Conservation (phyloP, 2,797 vertebrate species). For the Poecilia gillii region DNA sequence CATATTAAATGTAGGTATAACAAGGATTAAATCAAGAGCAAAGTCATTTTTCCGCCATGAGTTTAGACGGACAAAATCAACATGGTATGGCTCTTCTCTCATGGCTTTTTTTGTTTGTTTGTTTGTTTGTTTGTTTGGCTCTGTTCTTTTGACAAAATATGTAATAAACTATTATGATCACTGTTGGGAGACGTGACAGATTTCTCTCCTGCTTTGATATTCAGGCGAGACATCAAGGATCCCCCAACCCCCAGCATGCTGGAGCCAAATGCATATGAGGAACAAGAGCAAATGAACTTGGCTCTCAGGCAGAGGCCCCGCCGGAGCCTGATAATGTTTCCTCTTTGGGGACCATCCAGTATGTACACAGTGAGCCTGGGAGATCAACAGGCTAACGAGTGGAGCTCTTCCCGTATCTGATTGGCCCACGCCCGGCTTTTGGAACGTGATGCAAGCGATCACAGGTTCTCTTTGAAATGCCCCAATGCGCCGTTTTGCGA, state of each 20-base stretch:
- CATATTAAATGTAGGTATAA: background rate
- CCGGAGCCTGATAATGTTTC: constrained; percentile 68
- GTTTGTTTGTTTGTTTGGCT: background rate
- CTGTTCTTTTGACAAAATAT: background rate
- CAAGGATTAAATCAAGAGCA: background rate
- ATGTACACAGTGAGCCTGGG: constrained; percentile 6
- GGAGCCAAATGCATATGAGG: constrained; percentile 37
- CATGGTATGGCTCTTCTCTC: background rate
- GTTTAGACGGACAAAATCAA: background rate
- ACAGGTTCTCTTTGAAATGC: constrained; percentile 70
- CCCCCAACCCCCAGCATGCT: background rate
- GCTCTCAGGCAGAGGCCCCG: constrained; percentile 44
- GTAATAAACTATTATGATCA: background rate
- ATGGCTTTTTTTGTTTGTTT: background rate
- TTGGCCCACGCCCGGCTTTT: constrained; percentile 61
- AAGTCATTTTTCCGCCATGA: background rate
- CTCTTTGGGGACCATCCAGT: constrained; percentile 53
- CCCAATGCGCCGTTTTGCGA: constrained; percentile 72
- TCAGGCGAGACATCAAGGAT: constrained; percentile 29
- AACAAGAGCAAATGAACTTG: constrained; percentile 66
- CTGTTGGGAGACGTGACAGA: constrained; percentile 20
- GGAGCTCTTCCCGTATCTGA: constrained; percentile 67
- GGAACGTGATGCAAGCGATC: constrained; percentile 75
- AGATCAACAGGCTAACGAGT: constrained; percentile 16
- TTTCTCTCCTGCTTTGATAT: constrained; percentile 43